Conservation (phyloP, 1,140 invertebrate species). For the Marisa cornuarietis region DNA sequence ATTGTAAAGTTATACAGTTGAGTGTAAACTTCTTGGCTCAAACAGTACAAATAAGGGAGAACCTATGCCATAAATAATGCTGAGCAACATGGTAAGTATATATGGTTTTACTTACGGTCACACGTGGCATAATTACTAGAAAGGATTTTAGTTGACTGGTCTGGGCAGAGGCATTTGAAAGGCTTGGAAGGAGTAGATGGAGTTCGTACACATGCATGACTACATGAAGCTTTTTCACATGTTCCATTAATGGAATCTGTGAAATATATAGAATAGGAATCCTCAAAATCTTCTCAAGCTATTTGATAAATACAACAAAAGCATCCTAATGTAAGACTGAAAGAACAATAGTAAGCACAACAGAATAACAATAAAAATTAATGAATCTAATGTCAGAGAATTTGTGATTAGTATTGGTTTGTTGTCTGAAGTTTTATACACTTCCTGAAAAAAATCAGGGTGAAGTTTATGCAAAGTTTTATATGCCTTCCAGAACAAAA, state of each 20-base stretch:
- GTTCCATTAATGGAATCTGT: constrained; percentile 28
- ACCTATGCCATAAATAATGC: background rate
- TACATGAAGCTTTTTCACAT: constrained; percentile 38
- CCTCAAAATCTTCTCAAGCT: no score
- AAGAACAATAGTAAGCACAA: no score
- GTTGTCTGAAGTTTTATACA: no score
- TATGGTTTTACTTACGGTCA: constrained; percentile 31
- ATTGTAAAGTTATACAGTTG: background rate
- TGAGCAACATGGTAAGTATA: background rate
- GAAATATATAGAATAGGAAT: background rate
- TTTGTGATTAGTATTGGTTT: no score
- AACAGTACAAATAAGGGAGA: background rate
- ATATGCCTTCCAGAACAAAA: no score
- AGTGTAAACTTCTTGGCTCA: background rate
- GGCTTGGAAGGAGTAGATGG: constrained; percentile 23
- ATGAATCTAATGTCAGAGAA: no score
- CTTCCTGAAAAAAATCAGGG: no score
- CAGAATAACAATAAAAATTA: no score
- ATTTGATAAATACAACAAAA: no score
- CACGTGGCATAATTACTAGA: constrained; percentile 39
- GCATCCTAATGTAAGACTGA: no score
- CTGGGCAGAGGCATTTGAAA: constrained; percentile 42
- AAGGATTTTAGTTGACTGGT: constrained; percentile 34
- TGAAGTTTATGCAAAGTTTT: no score
- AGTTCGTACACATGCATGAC: constrained; percentile 43